A percentile compares a stretch with the other conserved stretches of the same genome.
Conservation (phyloP, 2,113 vertebrate species). For the Pelecanoides urinatrix region DNA sequence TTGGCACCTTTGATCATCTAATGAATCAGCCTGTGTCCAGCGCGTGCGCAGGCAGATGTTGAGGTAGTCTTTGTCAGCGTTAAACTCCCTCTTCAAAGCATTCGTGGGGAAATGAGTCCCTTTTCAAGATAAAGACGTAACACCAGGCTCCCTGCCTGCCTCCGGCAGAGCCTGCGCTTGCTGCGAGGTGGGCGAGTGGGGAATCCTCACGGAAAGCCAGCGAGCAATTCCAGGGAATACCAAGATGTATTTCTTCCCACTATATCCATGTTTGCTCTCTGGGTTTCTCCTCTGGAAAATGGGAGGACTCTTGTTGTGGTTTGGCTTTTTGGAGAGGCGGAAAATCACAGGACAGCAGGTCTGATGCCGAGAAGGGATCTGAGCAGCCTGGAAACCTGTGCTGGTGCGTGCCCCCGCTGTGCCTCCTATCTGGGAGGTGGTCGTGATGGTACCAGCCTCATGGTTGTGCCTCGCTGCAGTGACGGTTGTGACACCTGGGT, state of each 20-base stretch:
- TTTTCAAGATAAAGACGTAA: conserved; percentile 42
- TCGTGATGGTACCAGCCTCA: neutral
- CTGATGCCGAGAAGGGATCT: neutral
- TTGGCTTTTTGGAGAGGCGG: neutral
- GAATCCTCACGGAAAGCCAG: neutral
- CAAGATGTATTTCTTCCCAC: neutral
- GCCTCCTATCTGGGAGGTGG: fast-evolving
- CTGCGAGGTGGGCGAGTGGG: neutral
- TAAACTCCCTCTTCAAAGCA: conserved; percentile 40
- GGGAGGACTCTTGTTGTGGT: neutral
- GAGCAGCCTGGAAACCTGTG: neutral
- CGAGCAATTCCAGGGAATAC: neutral
- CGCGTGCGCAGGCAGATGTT: neutral
- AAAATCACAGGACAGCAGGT: neutral
- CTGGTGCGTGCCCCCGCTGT: fast-evolving
- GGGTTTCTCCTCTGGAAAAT: neutral
- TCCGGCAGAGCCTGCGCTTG: neutral
- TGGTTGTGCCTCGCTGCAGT: neutral
- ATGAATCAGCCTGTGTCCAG: neutral
- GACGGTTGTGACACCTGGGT: neutral
- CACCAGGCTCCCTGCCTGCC: neutral
- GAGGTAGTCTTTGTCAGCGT: neutral
- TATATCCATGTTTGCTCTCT: neutral
- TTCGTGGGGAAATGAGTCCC: conserved; percentile 27
- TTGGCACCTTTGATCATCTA: neutral